Evolutionary conservation across 2,888 invertebrate genomes (phyloP).

Genomic region (Sarcophaga variegata): DNA sequence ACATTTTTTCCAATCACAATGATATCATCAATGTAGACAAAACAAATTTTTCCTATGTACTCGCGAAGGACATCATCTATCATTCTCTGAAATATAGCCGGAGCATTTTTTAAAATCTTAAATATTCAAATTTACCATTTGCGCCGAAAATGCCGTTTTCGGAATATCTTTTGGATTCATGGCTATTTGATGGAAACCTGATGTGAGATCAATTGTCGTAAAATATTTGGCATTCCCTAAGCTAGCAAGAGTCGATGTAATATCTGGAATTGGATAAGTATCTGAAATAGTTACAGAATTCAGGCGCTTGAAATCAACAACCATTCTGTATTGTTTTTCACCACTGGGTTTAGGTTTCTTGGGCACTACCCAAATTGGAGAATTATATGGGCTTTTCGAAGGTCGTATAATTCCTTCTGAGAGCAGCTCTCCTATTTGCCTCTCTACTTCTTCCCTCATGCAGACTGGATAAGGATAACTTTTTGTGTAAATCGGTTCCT

Average conservation of each 20-base stretch:
- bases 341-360: conserved; percentile 70
- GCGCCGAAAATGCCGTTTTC: too few relatives aligned
- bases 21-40: background rate
- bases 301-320: conserved; percentile 69
- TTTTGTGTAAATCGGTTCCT: conserved; percentile 8
- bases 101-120: background rate
- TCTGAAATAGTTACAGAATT: conserved; percentile 68
- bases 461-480: conserved; percentile 13
- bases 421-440: conserved; percentile 46
- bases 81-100: background rate
- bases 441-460: conserved; percentile 10
- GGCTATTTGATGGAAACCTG: conserved; percentile 45
- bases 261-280: conserved; percentile 69
- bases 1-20: too few relatives aligned
- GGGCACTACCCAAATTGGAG: conserved; percentile 67
- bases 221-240: conserved; percentile 68
- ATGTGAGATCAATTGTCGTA: conserved; percentile 68
- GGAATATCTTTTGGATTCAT: conserved; percentile 38
- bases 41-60: background rate
- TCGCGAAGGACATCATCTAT: too few relatives aligned
- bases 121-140: background rate
- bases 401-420: conserved; percentile 73
- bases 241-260: conserved; percentile 65
- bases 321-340: conserved; percentile 67
- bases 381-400: conserved; percentile 73